Base-by-base conservation (phyloP, 2,888 invertebrate genomes). In the Oscheius onirici region DNA sequence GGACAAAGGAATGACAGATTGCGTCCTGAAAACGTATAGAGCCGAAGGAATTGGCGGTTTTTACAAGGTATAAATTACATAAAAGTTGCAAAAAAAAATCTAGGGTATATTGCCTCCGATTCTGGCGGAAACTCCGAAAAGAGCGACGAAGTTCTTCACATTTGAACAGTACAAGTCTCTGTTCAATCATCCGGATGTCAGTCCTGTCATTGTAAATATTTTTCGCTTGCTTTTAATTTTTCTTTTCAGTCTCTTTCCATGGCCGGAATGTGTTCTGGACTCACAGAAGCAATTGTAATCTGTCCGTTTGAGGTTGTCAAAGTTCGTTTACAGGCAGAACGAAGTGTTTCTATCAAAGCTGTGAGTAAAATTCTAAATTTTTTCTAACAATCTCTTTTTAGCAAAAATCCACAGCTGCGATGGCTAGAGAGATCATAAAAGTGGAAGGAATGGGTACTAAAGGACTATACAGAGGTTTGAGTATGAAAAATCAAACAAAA, bases 251-350 rank as follows among this genome's bases (percentile, higher is more conserved):
- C 79, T 20, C 94, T 93, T 88, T 92, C 94, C 2, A 88, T 94
- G 83, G 94, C 96, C 74, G 96, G 96, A 51, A 90, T 95, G 13
- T 92, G 92, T 71, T 93, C 55, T 20, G 96, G 96, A 60, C 89
- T 94, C 1, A 93, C 95, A n/a, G 95, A 96, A 90, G 95, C 93
- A 6, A 91, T 95, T 75, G 90, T 95, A 68, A 93, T 95, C 0
- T 95, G 95, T 89, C 95, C 95, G 0, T 95, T 95, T 88, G 95
- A 96, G 71, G 94, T 95, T 41, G 94, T 97, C 0, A 97, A 96
- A 91, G 95, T 96, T 44, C 73, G 82, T 15, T 75, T 86, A 20
- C 86, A 86, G 69, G 74, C 86, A 24, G 84, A 86, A 43, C 61
- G 80, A 54, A 81, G 77, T 61, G 72, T 79, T 34, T 73, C 77